Percentiles rank a stretch among this genome's conserved stretches.
Evolutionary conservation across 1,140 invertebrate genomes (phyloP).

Genomic region (Apolygus lucorum): DNA sequence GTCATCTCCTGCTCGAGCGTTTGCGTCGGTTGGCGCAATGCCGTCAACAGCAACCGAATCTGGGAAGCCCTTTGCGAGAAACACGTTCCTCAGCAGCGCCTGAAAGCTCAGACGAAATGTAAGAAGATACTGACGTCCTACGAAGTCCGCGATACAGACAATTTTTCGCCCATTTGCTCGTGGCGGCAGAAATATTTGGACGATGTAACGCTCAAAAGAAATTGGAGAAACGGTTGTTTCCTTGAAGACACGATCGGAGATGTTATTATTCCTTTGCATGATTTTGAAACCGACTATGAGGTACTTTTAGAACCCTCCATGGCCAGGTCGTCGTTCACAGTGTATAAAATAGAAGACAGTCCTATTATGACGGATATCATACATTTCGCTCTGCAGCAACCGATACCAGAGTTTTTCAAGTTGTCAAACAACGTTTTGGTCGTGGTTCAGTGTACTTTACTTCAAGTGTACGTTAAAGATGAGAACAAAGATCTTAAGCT

Average conservation of each 20-base stretch:
- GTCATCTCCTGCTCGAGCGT: slow-evolving; percentile 26
- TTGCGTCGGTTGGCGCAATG: slow-evolving; percentile 26
- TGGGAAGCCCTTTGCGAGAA: slow-evolving; percentile 24
- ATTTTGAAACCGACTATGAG: slow-evolving; percentile 19
- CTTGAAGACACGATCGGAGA: neutral
- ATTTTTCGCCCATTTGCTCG: slow-evolving; percentile 17
- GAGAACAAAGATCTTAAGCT: slow-evolving; percentile 17
- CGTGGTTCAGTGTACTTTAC: slow-evolving; percentile 28
- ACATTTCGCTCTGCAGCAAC: slow-evolving; percentile 23
- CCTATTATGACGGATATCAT: slow-evolving; percentile 14
- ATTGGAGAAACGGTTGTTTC: slow-evolving; percentile 22
- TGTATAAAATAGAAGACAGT: slow-evolving; percentile 2
- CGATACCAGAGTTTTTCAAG: slow-evolving; percentile 27
- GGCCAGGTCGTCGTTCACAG: slow-evolving; percentile 19
- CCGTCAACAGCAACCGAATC: slow-evolving; percentile 27
- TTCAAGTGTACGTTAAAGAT: slow-evolving; percentile 25
- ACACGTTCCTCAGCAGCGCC: slow-evolving; percentile 21
- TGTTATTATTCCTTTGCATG: neutral
- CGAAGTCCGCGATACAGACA: neutral
- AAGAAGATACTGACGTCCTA: neutral
- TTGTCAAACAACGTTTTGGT: slow-evolving; percentile 19
- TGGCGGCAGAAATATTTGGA: slow-evolving; percentile 28
- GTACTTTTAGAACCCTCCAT: slow-evolving; percentile 8
- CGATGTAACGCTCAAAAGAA: slow-evolving; percentile 25
- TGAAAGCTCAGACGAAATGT: no score